phyloP scores from a whole-genome alignment of 2,888 invertebrate genomes.

The Thymelicus sylvestris region DNA sequence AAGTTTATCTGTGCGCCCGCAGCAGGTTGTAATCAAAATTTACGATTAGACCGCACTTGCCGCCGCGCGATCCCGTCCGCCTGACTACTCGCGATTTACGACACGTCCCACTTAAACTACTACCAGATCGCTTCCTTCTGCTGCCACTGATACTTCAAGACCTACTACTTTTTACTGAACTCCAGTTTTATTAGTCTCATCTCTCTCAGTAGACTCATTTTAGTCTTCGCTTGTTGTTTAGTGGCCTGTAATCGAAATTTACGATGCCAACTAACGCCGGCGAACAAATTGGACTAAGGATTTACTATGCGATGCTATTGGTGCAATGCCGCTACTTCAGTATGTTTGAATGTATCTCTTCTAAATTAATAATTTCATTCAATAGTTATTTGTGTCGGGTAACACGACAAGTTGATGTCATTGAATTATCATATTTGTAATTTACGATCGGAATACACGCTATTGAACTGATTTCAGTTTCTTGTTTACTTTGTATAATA shows the following conservation, averaged over 20 bases:
- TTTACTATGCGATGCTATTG: conserved; percentile 8
- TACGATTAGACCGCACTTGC: conserved; percentile 56
- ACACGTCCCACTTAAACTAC: conserved; percentile 38
- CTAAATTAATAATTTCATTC: conserved; percentile 4
- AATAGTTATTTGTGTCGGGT: not conserved
- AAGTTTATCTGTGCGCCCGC: conserved; percentile 41
- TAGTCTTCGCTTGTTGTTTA: conserved; percentile 16
- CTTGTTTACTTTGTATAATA: not conserved
- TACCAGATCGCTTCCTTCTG: conserved; percentile 23
- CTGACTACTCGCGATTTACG: conserved; percentile 43
- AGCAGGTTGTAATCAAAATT: conserved; percentile 52
- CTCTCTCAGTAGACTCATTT: not conserved
- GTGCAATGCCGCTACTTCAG: not conserved
- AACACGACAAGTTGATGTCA: not conserved
- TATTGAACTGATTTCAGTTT: conserved; percentile 2
- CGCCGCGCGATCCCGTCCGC: conserved; percentile 44
- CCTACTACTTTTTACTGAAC: not conserved
- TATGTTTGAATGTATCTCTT: not conserved
- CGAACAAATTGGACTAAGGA: conserved; percentile 5
- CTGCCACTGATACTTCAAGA: not conserved
- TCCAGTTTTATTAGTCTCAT: conserved; percentile 4
- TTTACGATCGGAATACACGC: conserved; percentile 1
- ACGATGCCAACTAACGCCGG: conserved; percentile 2
- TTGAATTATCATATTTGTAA: conserved; percentile 3
- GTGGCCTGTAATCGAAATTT: conserved; percentile 5